A percentile compares a stretch with the other conserved stretches of the same genome.
Evolutionary conservation across 2,888 invertebrate species (phyloP).

Genomic region (Caenorhabditis uteleia): DNA sequence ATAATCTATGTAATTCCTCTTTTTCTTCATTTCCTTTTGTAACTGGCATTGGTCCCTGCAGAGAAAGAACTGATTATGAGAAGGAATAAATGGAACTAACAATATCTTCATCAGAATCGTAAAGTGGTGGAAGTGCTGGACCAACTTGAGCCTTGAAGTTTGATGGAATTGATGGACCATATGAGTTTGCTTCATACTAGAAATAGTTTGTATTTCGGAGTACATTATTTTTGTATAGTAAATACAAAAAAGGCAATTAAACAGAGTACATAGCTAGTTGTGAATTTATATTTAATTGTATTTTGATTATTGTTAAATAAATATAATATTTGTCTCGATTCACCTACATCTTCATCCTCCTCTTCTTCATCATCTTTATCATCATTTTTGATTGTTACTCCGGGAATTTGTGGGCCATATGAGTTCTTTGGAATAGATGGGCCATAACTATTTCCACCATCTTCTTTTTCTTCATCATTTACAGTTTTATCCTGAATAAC

Average conservation of each 20-base stretch:
- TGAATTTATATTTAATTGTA: too few species aligned
- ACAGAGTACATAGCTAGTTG: too few species aligned
- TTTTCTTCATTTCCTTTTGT: slow-evolving; percentile 20
- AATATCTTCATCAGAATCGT: slow-evolving; percentile 43
- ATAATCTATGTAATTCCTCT: slow-evolving; percentile 15
- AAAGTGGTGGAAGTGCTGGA: slow-evolving; percentile 12
- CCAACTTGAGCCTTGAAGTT: slow-evolving; percentile 15
- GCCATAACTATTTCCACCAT: neutral
- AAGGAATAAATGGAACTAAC: slow-evolving; percentile 10
- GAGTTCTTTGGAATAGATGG: neutral
- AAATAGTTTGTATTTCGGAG: neutral
- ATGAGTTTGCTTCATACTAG: slow-evolving; percentile 4
- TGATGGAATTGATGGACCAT: slow-evolving; percentile 27
- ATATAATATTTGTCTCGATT: too few species aligned
- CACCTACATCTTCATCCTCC: neutral
- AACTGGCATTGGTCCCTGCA: slow-evolving; percentile 35
- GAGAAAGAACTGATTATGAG: slow-evolving; percentile 4
- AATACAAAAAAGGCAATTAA: too few species aligned
- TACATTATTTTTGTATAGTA: too few species aligned
- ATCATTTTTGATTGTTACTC: neutral
- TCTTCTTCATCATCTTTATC: neutral
- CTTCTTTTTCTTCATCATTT: slow-evolving; percentile 2
- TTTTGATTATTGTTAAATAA: too few species aligned
- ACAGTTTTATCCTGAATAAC: neutral
- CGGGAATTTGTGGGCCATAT: neutral